Percentiles rank a stretch among this genome's conserved stretches.
phyloP scores from a whole-genome alignment of 2,797 vertebrate species.

The Menidia menidia region DNA sequence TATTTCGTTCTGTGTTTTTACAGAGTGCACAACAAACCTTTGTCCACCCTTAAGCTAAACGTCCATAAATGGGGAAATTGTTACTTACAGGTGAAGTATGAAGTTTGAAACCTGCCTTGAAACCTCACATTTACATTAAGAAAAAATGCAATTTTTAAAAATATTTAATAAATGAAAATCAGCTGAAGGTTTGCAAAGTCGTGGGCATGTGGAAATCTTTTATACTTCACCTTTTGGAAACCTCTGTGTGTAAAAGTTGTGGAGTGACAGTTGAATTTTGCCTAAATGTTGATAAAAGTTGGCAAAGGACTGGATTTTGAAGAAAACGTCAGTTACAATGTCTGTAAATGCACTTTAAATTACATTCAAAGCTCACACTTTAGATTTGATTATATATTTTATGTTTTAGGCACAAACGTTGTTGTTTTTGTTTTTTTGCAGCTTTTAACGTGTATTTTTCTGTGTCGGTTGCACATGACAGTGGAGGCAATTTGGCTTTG shows the following conservation, averaged over 20 bases:
- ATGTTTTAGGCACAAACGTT: neutral
- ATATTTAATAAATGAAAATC: neutral
- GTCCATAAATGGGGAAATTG: slow-evolving; percentile 12
- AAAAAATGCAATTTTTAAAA: neutral
- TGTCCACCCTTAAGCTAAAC: slow-evolving; percentile 12
- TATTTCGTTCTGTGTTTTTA: slow-evolving; percentile 14
- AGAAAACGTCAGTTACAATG: slow-evolving; percentile 1
- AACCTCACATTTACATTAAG: neutral
- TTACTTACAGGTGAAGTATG: slow-evolving; percentile 50
- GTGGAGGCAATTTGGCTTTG: neutral
- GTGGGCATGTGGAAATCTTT: slow-evolving; percentile 22
- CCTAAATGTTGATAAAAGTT: neutral
- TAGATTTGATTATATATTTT: neutral
- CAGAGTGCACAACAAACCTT: slow-evolving; percentile 19
- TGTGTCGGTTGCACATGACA: slow-evolving; percentile 1
- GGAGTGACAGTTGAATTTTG: slow-evolving; percentile 8
- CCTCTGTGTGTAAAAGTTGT: slow-evolving; percentile 6
- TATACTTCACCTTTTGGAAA: slow-evolving; percentile 39
- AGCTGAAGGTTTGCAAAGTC: slow-evolving; percentile 1
- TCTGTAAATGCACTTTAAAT: slow-evolving; percentile 26
- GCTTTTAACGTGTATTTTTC: slow-evolving; percentile 7
- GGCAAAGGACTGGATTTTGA: slow-evolving; percentile 9
- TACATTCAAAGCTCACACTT: neutral
- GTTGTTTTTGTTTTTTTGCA: neutral
- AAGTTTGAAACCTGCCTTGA: slow-evolving; percentile 30